phyloP scores from a whole-genome alignment of 2,113 vertebrate genomes.

The Entomyzon cyanotis region DNA sequence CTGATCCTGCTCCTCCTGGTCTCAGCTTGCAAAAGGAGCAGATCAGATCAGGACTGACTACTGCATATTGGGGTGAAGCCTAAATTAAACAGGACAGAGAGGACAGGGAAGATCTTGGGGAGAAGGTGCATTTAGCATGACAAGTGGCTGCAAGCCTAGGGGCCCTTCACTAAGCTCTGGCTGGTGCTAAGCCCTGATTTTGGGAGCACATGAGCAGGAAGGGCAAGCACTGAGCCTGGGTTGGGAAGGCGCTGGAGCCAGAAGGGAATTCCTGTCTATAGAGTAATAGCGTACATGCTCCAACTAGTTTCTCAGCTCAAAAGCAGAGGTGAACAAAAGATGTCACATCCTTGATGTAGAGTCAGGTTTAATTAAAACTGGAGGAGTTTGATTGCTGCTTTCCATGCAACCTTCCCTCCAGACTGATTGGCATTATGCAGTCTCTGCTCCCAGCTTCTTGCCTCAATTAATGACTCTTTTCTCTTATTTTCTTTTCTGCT shows the following conservation, averaged over 20 bases:
- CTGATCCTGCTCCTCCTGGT: background rate
- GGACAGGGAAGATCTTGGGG: background rate
- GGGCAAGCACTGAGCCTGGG: background rate
- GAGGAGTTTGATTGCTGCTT: background rate
- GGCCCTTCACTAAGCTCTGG: background rate
- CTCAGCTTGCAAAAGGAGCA: background rate
- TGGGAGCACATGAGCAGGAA: background rate
- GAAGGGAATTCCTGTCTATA: background rate
- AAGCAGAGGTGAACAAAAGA: background rate
- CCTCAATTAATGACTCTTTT: conserved; percentile 14
- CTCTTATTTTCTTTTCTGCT: background rate
- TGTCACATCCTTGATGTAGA: background rate
- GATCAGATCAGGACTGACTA: background rate
- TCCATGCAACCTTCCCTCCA: background rate
- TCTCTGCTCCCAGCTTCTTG: background rate
- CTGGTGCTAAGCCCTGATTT: background rate
- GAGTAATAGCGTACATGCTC: background rate
- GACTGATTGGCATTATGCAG: background rate
- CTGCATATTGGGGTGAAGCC: background rate
- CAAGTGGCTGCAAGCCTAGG: background rate
- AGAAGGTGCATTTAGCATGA: background rate
- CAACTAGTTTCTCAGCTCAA: background rate
- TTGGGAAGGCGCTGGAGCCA: background rate
- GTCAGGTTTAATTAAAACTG: conserved; percentile 12
- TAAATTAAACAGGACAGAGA: background rate